Conservation (phyloP, 2,888 invertebrate species). For the Petrolisthes manimaculis region DNA sequence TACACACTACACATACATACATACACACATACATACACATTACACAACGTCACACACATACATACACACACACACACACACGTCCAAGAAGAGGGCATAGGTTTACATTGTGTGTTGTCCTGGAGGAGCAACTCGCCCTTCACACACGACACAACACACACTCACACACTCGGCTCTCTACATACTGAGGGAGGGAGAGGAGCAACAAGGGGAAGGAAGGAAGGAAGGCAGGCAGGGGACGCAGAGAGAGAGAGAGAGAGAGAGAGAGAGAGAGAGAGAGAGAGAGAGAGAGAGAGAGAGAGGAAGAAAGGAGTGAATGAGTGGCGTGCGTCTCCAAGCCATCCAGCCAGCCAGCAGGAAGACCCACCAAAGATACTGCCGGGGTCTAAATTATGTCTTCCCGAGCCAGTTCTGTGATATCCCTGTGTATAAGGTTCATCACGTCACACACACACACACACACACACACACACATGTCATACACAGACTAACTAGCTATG, state of each 20-base stretch:
- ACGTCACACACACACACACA: background rate
- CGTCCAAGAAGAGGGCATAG: no score
- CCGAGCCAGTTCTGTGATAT: background rate
- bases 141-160: no score
- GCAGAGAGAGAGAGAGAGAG: background rate
- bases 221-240: no score
- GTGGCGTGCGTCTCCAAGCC: background rate
- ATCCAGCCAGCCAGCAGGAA: no score
- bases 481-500: background rate
- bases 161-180: no score
- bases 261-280: background rate
- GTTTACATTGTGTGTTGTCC: no score
- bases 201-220: no score
- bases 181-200: no score
- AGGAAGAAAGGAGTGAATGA: slow-evolving; percentile 19
- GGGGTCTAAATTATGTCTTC: no score
- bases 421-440: background rate
- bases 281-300: background rate
- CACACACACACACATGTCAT: background rate
- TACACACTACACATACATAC: background rate
- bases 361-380: no score
- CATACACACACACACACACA: background rate
- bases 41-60: background rate
- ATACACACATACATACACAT: background rate
- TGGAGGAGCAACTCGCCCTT: no score